A percentile compares a stretch with the other conserved stretches of the same genome.
These are phyloP conservation scores for Drosophila lowei DNA, from an alignment of 1,140 invertebrate genomes.

Conservation along the genomic window DNA sequence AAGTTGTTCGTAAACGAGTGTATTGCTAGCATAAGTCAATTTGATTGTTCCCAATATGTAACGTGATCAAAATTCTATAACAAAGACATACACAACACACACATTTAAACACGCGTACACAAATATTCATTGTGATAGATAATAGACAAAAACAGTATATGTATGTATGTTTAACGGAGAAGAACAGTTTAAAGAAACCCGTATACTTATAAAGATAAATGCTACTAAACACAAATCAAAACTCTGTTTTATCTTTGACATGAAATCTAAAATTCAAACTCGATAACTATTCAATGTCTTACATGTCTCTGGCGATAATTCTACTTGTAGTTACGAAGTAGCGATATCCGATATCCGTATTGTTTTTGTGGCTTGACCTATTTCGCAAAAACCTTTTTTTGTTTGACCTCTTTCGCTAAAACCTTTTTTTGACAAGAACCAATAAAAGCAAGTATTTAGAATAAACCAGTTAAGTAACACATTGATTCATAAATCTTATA, in stretches of 20 bases:
- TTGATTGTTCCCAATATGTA: conserved; percentile 33
- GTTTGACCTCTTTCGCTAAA: too few species aligned
- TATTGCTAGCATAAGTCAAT: conserved; percentile 45
- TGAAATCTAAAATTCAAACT: background rate
- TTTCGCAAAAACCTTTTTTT: too few species aligned
- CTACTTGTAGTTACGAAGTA: too few species aligned
- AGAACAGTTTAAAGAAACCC: conserved; percentile 38
- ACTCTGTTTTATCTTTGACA: background rate
- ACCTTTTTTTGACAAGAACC: too few species aligned
- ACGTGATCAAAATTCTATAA: conserved; percentile 40
- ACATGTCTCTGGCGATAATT: too few species aligned
- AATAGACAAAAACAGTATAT: conserved; percentile 69
- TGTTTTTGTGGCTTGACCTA: too few species aligned
- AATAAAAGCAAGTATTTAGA: too few species aligned
- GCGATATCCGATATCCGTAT: too few species aligned
- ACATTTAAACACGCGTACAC: conserved; percentile 38
- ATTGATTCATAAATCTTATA: too few species aligned
- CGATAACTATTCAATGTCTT: too few species aligned
- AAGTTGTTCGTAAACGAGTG: conserved; percentile 39
- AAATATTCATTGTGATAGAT: conserved; percentile 76
- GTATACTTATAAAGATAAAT: conserved; percentile 48
- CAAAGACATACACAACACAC: conserved; percentile 57
- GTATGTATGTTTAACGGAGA: conserved; percentile 60
- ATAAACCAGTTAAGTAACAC: too few species aligned
- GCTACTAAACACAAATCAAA: background rate